Base-by-base conservation (phyloP, 1,140 invertebrate species). In the Pachypsylla venusta region DNA sequence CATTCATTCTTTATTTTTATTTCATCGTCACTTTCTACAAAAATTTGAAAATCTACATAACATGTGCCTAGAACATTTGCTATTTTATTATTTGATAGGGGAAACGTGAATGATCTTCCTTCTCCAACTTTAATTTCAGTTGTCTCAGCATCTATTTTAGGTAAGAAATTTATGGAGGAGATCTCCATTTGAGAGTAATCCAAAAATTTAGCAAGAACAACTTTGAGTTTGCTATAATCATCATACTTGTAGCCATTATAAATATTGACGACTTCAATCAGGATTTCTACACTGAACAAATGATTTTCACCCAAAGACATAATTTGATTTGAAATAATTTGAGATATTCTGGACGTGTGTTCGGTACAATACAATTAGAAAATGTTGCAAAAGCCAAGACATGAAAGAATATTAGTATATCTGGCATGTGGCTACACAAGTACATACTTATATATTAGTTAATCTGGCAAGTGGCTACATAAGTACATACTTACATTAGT, bases 171-270 rank as follows among this genome's bases (percentile, higher is more conserved):
- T 7, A 22, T 48, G 42, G 42, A 19, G 42, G 42, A 48, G n/a
- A 48, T 19, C 16, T 48, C 42, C n/a, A 48, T 10, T 19, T n/a
- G 4, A 19, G 42, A 22, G 22, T 48, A 48, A 48, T 19, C 3
- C 7, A 48, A 19, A 22, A 48, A 48, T 19, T 48, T 48, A 22
- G n/a, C 22, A 4, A 48, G 16, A 5, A 48, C 4, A 7, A 48
- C 42, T 48, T 48, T 48, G 4, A 48, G n/a, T 5, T 19, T 48
- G 4, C 16, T 22, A 48, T 48, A 48, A 22, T 48, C 42, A 19
- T 48, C 42, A n/a, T 48, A 48, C n/a, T 48, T 48, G 42, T 48
- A 48, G 22, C 7, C n/a, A n/a, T 48, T 48, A 19, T 48, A 48
- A 3, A 48, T 48, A 19, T 48, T 48, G 4, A 48, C 42, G 16